A percentile compares a stretch with the other conserved stretches of the same genome.
These are phyloP conservation scores for Meda fulgida DNA, from an alignment of 2,797 vertebrate genomes.

Conservation along the genomic window DNA sequence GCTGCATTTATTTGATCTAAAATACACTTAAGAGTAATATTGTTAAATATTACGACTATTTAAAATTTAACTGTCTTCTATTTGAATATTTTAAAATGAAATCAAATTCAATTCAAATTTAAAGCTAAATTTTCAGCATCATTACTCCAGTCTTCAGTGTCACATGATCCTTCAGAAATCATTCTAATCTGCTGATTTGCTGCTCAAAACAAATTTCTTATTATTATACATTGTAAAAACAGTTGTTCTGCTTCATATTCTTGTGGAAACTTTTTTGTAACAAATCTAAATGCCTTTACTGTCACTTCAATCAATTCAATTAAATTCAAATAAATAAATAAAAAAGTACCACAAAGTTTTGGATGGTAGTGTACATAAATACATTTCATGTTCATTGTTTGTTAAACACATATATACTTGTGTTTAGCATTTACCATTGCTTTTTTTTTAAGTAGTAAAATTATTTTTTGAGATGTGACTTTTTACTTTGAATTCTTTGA, in stretches of 20 bases:
- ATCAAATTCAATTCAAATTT: too few species aligned
- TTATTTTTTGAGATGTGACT: neutral
- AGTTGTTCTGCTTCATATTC: too few species aligned
- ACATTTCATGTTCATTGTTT: neutral
- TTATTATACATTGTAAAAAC: neutral
- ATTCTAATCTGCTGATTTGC: neutral
- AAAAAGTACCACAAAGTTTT: neutral
- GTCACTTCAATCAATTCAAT: neutral
- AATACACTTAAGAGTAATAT: neutral
- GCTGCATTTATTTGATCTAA: neutral
- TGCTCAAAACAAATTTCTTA: neutral
- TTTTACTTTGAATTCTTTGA: neutral
- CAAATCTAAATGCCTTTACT: neutral
- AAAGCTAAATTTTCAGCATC: neutral
- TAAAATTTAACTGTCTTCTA: neutral
- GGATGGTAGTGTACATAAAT: neutral
- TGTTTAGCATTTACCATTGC: neutral
- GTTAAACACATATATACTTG: neutral
- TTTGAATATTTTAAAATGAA: neutral
- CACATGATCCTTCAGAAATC: neutral
- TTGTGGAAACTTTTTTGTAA: too few species aligned
- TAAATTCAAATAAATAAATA: neutral
- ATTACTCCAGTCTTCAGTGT: neutral
- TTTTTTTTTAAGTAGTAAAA: neutral
- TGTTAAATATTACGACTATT: neutral